Percentiles rank a stretch among this genome's conserved stretches.
These are phyloP conservation scores for Linyphia triangularis DNA, from an alignment of 2,888 invertebrate genomes.

Conservation along the genomic window DNA sequence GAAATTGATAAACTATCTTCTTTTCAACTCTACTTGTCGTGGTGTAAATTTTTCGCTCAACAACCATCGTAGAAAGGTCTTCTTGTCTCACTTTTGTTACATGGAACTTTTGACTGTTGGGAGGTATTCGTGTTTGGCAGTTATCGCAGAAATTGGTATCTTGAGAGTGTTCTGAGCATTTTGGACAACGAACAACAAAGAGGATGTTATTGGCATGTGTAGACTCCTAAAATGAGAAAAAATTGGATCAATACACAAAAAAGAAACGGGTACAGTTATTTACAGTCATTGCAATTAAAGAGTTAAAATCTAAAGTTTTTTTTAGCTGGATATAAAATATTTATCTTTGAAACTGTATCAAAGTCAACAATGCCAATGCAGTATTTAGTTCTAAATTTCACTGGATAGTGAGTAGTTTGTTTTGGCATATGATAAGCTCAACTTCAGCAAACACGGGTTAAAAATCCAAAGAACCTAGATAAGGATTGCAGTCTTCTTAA, in stretches of 20 bases:
- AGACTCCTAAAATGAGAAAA: background rate
- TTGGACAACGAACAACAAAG: background rate
- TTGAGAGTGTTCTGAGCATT: background rate
- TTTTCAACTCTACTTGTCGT: constrained; percentile 20
- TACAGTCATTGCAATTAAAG: background rate
- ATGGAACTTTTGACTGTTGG: background rate
- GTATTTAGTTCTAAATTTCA: no score
- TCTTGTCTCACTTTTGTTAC: background rate
- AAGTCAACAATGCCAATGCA: no score
- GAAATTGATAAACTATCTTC: background rate
- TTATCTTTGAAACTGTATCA: no score
- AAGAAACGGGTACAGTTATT: background rate
- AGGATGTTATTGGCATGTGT: background rate
- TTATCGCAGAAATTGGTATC: constrained; percentile 12
- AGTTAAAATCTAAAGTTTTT: no score
- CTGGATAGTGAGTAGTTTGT: no score
- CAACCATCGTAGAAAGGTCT: constrained; percentile 12
- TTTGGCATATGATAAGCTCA: no score
- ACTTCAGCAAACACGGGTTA: no score
- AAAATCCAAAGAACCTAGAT: no score
- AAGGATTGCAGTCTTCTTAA: no score
- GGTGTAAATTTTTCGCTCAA: constrained; percentile 27
- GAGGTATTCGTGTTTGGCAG: background rate
- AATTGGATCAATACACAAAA: no score
- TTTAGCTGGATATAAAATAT: no score